Conservation (phyloP, 2,797 vertebrate genomes). For the Anableps anableps region DNA sequence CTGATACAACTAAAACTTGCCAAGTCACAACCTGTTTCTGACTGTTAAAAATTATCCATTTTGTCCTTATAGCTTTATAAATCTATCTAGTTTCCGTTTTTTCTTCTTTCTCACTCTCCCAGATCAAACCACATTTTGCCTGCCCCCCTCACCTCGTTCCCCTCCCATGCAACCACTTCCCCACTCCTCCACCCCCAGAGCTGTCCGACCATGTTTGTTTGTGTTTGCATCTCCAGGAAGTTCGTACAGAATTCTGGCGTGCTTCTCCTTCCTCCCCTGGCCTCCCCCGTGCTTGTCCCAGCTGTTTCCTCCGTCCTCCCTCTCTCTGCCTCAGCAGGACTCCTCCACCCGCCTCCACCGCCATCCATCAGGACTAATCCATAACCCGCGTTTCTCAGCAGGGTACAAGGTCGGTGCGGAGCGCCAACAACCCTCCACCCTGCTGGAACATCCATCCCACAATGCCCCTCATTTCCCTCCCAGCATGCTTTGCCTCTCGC, state of each 20-base stretch:
- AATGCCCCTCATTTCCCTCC: conserved; percentile 72
- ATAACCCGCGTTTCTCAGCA: conserved; percentile 62
- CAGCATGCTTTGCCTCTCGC: conserved; percentile 56
- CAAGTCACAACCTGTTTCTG: not conserved
- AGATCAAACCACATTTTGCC: conserved; percentile 1
- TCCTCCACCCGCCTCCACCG: conserved; percentile 43
- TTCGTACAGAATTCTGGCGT: conserved; percentile 66
- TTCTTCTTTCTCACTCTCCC: conserved; percentile 1
- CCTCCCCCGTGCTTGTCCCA: conserved; percentile 55
- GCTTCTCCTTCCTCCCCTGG: conserved; percentile 58
- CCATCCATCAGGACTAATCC: conserved; percentile 67
- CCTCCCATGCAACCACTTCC: conserved; percentile 3
- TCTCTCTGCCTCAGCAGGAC: conserved; percentile 59
- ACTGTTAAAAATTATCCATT: not conserved
- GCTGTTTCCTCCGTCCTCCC: conserved; percentile 75
- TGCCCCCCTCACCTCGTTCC: conserved; percentile 24
- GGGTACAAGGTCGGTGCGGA: conserved; percentile 50
- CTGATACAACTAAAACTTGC: not conserved
- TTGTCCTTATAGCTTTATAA: not conserved
- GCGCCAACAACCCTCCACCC: conserved; percentile 59
- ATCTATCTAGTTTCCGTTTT: not conserved
- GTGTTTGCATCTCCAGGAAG: conserved; percentile 76
- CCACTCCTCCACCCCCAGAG: conserved; percentile 29
- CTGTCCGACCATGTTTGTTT: conserved; percentile 69
- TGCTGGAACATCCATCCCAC: conserved; percentile 70